These are phyloP conservation scores for Aptenodytes forsteri DNA, from an alignment of 2,113 vertebrate species.

Conservation along the genomic window DNA sequence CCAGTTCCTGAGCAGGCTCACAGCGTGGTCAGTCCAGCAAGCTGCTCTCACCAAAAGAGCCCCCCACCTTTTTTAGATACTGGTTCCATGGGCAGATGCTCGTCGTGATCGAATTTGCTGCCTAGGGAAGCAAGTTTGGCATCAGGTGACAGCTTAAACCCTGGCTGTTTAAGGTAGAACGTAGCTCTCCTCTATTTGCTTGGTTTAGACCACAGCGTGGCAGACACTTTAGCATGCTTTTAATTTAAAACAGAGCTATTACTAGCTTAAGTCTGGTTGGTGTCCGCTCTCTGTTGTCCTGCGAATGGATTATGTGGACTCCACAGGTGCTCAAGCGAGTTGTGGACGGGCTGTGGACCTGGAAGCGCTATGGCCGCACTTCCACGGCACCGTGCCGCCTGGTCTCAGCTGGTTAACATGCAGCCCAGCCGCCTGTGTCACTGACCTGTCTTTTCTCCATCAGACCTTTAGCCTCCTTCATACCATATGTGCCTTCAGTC, in stretches of 20 bases:
- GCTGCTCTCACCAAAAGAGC: background rate
- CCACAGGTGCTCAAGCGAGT: background rate
- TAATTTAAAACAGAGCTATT: background rate
- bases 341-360: background rate
- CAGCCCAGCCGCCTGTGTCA: background rate
- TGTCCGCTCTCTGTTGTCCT: background rate
- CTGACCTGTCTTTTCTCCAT: background rate
- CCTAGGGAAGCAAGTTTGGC: background rate
- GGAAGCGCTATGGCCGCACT: fast-evolving
- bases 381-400: fast-evolving
- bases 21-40: background rate
- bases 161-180: background rate
- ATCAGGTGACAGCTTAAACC: background rate
- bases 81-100: background rate
- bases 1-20: fast-evolving
- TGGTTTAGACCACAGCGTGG: background rate
- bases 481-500: background rate
- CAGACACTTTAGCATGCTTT: background rate
- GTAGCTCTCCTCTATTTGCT: background rate
- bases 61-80: background rate
- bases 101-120: background rate
- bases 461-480: background rate
- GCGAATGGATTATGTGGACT: background rate
- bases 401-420: background rate
- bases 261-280: background rate